Evolutionary conservation across 2,113 vertebrate species (phyloP).

Genomic region (Pteruthius melanotis): DNA sequence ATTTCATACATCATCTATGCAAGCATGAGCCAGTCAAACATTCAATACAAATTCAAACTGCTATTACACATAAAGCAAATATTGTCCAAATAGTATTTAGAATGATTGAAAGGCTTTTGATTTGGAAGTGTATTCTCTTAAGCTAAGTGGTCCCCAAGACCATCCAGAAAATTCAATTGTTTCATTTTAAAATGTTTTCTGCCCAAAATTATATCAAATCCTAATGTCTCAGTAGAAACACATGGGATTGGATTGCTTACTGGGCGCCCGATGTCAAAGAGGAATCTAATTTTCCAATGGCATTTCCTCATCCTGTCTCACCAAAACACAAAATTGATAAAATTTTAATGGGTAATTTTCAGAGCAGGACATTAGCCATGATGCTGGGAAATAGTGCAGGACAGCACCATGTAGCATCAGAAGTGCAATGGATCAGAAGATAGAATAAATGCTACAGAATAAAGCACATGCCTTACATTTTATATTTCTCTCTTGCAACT

Average conservation of each 20-base stretch:
- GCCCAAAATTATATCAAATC: conserved; percentile 98
- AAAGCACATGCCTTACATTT: conserved; percentile 13
- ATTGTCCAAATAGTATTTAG: conserved; percentile 94
- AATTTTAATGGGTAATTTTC: conserved; percentile 97
- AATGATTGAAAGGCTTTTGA: conserved; percentile 99
- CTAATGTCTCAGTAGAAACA: conserved; percentile 97
- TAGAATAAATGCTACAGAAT: conserved; percentile 46
- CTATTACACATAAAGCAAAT: conserved; percentile 84
- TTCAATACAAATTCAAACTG: conserved; percentile 88
- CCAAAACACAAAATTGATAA: conserved; percentile 91
- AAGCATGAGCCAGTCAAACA: conserved; percentile 86
- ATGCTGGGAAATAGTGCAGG: conserved; percentile 75
- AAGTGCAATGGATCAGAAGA: neutral
- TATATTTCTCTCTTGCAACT: conserved; percentile 30
- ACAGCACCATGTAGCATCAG: conserved; percentile 39
- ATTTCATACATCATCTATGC: conserved; percentile 86
- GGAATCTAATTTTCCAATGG: conserved; percentile 98
- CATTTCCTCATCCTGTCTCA: conserved; percentile 94
- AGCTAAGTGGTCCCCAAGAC: conserved; percentile 98
- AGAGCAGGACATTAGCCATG: conserved; percentile 73
- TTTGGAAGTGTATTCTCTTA: conserved; percentile 99
- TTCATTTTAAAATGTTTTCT: conserved; percentile 96
- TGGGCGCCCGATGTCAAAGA: conserved; percentile 94
- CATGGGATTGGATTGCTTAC: conserved; percentile 95
- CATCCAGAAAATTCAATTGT: conserved; percentile 99